phyloP scores from a whole-genome alignment of 2,113 vertebrate genomes.

The Xenotilapia leptura region DNA sequence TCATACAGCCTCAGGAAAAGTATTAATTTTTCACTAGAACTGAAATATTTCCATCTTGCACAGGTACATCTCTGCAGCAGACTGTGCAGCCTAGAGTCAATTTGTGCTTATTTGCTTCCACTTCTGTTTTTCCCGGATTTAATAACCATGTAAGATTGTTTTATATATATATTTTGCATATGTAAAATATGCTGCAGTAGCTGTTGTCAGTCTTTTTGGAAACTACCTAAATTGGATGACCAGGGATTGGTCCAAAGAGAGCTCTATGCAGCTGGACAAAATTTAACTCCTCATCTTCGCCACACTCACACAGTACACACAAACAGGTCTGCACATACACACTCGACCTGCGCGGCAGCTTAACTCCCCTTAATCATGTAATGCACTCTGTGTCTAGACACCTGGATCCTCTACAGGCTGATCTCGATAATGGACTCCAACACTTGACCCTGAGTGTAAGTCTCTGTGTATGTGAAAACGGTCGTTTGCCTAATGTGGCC shows the following conservation, averaged over 20 bases:
- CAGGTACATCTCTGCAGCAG: not conserved
- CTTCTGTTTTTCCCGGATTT: rapidly evolving
- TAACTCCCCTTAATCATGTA: conserved; percentile 36
- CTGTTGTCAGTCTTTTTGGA: not conserved
- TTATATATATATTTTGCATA: not conserved
- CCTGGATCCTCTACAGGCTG: conserved; percentile 38
- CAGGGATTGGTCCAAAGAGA: conserved; percentile 26
- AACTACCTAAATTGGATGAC: conserved; percentile 41
- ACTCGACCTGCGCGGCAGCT: not conserved
- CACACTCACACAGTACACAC: not conserved
- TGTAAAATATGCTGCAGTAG: not conserved
- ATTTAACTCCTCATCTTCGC: not conserved
- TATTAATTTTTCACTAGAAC: not conserved
- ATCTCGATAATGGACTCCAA: conserved; percentile 55
- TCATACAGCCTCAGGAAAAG: not conserved
- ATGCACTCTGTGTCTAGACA: conserved; percentile 27
- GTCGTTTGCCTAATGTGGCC: conserved; percentile 52
- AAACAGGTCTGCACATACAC: not conserved
- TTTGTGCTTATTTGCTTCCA: not conserved
- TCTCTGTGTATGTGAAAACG: conserved; percentile 11
- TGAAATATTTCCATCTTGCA: not conserved
- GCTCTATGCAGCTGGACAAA: not conserved
- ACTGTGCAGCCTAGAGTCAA: not conserved
- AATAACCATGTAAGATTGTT: not conserved
- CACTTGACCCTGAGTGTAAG: conserved; percentile 50